Evolutionary conservation across 2,113 vertebrate species (phyloP).

Genomic region (Rhinolophus ferrumequinum): DNA sequence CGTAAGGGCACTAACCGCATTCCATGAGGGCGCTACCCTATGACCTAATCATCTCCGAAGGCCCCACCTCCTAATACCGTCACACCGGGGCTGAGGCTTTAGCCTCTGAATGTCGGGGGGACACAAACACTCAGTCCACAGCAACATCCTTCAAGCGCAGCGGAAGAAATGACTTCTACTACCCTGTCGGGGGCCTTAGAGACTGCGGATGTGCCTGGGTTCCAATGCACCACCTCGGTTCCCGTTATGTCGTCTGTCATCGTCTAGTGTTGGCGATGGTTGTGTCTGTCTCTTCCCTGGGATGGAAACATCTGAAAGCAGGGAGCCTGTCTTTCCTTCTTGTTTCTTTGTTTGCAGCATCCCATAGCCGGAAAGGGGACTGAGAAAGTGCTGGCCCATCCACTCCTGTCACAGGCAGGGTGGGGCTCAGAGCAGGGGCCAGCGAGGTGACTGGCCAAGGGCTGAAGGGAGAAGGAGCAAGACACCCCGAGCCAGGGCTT

Average conservation of each 20-base stretch:
- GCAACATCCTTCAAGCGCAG: neutral
- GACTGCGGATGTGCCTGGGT: neutral
- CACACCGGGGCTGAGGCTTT: neutral
- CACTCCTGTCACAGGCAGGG: no score
- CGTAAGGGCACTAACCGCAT: neutral
- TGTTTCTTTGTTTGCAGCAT: neutral
- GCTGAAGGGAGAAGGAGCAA: neutral
- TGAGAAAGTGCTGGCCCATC: neutral
- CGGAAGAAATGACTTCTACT: neutral
- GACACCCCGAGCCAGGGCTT: neutral
- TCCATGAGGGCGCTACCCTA: neutral
- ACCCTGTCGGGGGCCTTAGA: neutral
- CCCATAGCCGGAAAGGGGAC: neutral
- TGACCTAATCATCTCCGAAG: neutral
- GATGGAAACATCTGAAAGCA: neutral
- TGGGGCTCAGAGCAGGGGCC: neutral
- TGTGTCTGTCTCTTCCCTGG: neutral
- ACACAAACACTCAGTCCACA: neutral
- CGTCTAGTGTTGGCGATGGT: neutral
- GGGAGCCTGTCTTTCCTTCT: neutral
- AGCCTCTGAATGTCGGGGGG: neutral
- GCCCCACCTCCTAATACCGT: neutral
- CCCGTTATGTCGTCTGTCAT: no score
- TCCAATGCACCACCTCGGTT: no score
- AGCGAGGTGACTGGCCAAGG: neutral